Percentiles rank a stretch among this genome's conserved stretches.
phyloP scores from a whole-genome alignment of 1,140 invertebrate species.

The Diachasma alloeum region DNA sequence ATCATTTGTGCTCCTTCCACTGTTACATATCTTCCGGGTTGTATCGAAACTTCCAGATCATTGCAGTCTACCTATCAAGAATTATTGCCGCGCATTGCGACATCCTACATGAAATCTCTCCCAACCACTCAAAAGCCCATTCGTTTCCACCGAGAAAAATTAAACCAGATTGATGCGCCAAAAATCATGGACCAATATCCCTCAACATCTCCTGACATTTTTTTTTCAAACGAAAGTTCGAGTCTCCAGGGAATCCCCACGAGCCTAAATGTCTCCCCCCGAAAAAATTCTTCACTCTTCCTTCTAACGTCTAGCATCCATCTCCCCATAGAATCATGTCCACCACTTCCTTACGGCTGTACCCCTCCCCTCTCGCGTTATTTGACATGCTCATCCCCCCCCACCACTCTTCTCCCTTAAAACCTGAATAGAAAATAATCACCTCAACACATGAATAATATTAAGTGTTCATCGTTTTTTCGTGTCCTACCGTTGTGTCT shows the following conservation, averaged over 20 bases:
- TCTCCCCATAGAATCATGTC: no score
- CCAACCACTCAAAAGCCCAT: no score
- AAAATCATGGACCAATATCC: no score
- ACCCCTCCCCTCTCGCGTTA: not conserved
- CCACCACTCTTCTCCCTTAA: not conserved
- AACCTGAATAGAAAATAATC: not conserved
- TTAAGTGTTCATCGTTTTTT: not conserved
- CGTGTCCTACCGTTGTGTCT: not conserved
- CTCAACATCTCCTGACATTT: no score
- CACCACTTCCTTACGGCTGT: not conserved
- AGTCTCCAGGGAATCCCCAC: no score
- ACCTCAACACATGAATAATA: not conserved
- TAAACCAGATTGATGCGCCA: no score
- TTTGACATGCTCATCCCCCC: not conserved
- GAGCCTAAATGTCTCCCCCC: no score
- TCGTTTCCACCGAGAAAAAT: no score
- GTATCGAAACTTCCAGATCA: conserved; percentile 16
- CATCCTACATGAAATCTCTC: no score
- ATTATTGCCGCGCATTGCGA: not conserved
- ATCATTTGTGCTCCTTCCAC: not conserved
- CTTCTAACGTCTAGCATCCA: no score
- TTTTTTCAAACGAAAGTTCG: no score
- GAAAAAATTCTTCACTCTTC: no score
- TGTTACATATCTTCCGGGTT: conserved; percentile 17
- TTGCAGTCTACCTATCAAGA: not conserved